Conservation (phyloP, 2,797 vertebrate species). For the Anas bahamensis region DNA sequence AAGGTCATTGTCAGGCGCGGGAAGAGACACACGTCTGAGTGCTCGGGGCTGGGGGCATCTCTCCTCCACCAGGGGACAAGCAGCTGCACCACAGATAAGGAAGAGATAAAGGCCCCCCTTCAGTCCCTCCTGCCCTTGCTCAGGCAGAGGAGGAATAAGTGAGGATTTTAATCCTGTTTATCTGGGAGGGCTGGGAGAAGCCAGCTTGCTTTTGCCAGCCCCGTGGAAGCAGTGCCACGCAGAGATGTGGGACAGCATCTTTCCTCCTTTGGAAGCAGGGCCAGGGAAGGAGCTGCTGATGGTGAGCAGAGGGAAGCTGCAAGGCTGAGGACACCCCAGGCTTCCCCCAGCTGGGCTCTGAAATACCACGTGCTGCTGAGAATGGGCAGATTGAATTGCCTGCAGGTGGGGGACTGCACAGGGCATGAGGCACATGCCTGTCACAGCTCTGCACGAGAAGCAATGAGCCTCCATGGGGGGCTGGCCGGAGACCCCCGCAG, state of each 20-base stretch:
- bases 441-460: neutral
- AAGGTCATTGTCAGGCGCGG: constrained; percentile 27
- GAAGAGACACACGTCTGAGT: neutral
- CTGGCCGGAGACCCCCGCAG: rapidly evolving
- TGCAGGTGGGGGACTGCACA: rapidly evolving
- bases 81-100: constrained; percentile 1
- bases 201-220: neutral
- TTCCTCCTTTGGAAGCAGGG: neutral
- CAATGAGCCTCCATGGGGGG: neutral
- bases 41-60: neutral
- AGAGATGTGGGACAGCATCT: neutral
- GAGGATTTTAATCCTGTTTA: constrained; percentile 27
- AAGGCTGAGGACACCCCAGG: neutral
- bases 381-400: rapidly evolving
- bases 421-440: neutral
- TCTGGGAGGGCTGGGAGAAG: neutral
- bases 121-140: neutral
- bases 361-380: neutral
- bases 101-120: neutral
- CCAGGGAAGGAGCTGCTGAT: neutral
- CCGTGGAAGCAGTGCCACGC: neutral
- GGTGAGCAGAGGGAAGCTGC: neutral
- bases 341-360: neutral
- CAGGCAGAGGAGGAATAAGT: neutral
- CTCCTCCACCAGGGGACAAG: neutral